Evolutionary conservation across 2,797 vertebrate species (phyloP), one percentile per base, ranked within the genome.

Genomic region (Triplophysa bombifrons): DNA sequence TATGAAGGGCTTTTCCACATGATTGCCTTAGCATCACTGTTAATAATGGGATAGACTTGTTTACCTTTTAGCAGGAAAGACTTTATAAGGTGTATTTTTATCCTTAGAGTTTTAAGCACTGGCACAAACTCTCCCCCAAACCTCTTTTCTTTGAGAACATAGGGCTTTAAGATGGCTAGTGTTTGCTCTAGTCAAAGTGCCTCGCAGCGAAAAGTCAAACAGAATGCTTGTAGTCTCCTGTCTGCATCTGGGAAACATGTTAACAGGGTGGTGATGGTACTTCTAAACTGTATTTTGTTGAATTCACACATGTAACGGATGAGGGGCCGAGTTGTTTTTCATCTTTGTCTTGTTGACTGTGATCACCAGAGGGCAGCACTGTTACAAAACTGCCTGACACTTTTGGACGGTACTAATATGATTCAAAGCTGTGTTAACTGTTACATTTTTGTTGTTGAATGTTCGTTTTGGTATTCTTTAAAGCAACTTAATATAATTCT

Each of bases 331-430:
- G 17, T 67, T 27, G 34, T 22, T 65, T 51, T 65, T 80, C 77
- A 86, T 87, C 75, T 83, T 88, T 86, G 82, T 80, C 67, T 68
- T 85, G 78, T 76, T 50, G 20, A 58, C 27, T 87, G 80, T 85
- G 85, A 85, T 83, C 91, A 91, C 84, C 87, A 89, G 90, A 88
- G 88, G 88, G 87, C 82, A 81, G 63, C 73, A 78, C 80, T 61
- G 82, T 87, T 74, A n/a, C 85, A 82, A 68, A 72, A 51, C 75
- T 81, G 76, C 60, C 80, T 71, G 12, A 78, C 53, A 68, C 77
- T 69, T 83, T 66, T 25, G 17, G 65, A 92, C 56, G 93, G 92
- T 94, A 93, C 93, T 78, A 85, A 76, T 64, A 82, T 77, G 83
- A 81, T 67, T 79, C 61, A 44, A 81, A 86, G 46, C 74, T 77